Base-by-base conservation (phyloP, 2,113 vertebrate species). In the Furnarius figulus region DNA sequence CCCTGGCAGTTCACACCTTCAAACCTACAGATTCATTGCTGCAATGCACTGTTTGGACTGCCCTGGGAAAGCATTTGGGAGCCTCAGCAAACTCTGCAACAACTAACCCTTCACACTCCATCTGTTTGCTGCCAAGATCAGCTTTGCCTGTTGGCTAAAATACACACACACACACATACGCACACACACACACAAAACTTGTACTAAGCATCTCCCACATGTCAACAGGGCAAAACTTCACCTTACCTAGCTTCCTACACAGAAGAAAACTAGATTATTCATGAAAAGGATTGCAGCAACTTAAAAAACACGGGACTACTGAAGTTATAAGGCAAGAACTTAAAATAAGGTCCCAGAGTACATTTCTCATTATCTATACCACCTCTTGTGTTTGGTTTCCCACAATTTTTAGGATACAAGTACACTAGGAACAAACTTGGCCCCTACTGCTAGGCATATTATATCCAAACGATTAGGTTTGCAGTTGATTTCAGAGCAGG, bases 401-500 rank as follows among this genome's bases (percentile, higher is more conserved):
- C 12, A 2, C 12, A 37, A 42, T 31, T 65, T 75, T 85, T 31
- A 63, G 52, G 14, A 39, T 27, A 78, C 0, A 1, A 72, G 42
- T 30, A 59, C 3, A 56, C 8, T 5, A 44, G 49, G 40, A 76
- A 84, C 13, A 56, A 83, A 61, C 10, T 18, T 44, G 28, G 8
- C 37, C 44, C 19, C 30, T 44, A 23, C 11, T 28, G 11, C 28
- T 8, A 76, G 20, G 37, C 46, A 49, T 5, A 73, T 25, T 14
- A 80, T 18, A 1, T 46, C 40, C 58, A 68, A 79, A 86, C 37
- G 22, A 44, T 25, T 27, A 52, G 14, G 61, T 86, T 39, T 75
- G 33, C 65, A 91, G 65, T 20, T 85, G 14, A 74, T 93, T 91
- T 87, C 83, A 89, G 52, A 91, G 87, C 23, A 40, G 35, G 37